Conservation (phyloP, 2,113 vertebrate species). For the Myocastor coypus region DNA sequence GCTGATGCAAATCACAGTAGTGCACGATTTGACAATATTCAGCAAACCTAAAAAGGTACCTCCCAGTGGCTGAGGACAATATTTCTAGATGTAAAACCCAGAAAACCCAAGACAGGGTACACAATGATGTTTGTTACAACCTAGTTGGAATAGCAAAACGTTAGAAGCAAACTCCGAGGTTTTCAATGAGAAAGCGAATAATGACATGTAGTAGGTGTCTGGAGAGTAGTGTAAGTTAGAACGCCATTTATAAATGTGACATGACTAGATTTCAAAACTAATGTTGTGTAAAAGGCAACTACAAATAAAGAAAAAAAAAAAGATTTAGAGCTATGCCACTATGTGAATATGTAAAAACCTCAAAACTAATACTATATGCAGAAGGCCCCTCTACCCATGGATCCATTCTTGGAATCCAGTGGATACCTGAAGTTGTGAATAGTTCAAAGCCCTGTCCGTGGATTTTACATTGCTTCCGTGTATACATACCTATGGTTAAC, state of each 20-base stretch:
- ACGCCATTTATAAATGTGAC: not conserved
- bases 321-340: constrained; percentile 1
- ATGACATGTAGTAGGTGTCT: not conserved
- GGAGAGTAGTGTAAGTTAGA: not conserved
- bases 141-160: not conserved
- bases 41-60: not conserved
- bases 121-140: not conserved
- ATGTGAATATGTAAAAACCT: not conserved
- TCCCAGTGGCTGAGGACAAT: not conserved
- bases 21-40: not conserved
- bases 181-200: not conserved
- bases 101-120: not conserved
- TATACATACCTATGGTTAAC: not conserved
- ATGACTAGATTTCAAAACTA: not conserved
- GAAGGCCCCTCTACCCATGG: not conserved
- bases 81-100: not conserved
- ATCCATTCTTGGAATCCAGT: not conserved
- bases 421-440: not conserved
- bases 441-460: not conserved
- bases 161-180: not conserved
- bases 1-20: not conserved
- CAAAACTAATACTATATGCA: not conserved
- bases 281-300: not conserved
- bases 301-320: not conserved
- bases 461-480: not conserved